These are phyloP conservation scores for Tigriopus californicus DNA, from an alignment of 2,888 invertebrate genomes.

Conservation along the genomic window DNA sequence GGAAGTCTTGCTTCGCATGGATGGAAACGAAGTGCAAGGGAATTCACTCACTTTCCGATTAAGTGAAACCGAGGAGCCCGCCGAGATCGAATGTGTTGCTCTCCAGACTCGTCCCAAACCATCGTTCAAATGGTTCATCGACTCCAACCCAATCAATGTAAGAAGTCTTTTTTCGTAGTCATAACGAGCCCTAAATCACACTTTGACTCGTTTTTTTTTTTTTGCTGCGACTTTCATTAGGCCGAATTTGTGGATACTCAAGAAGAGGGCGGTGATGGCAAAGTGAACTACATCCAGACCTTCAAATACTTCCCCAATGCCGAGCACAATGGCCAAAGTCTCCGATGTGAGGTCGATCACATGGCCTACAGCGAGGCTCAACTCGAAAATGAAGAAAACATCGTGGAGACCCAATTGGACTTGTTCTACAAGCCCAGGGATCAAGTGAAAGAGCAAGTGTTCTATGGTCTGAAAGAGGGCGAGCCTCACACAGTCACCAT, in stretches of 20 bases:
- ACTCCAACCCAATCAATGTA: background rate
- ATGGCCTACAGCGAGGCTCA: background rate
- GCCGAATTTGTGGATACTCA: background rate
- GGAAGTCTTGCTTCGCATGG: background rate
- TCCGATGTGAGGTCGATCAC: conserved; percentile 5
- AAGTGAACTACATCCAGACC: conserved; percentile 4
- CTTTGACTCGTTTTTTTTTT: no score
- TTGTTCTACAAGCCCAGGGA: conserved; percentile 6
- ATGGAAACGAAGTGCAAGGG: background rate
- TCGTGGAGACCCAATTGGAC: background rate
- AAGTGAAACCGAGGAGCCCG: background rate
- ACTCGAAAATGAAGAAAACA: background rate
- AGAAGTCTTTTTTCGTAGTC: no score
- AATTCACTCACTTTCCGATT: background rate
- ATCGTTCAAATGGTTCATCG: background rate
- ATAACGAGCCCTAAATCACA: no score
- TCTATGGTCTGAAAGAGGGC: conserved; percentile 1
- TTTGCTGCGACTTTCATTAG: background rate
- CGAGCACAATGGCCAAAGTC: conserved; percentile 4
- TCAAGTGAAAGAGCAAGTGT: background rate
- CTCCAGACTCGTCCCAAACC: background rate
- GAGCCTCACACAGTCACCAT: background rate
- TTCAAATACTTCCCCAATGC: conserved; percentile 1
- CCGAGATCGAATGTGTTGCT: background rate
- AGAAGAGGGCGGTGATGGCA: background rate